Evolutionary conservation across 2,888 invertebrate genomes (phyloP).

Genomic region (Ephialtes manifestator): DNA sequence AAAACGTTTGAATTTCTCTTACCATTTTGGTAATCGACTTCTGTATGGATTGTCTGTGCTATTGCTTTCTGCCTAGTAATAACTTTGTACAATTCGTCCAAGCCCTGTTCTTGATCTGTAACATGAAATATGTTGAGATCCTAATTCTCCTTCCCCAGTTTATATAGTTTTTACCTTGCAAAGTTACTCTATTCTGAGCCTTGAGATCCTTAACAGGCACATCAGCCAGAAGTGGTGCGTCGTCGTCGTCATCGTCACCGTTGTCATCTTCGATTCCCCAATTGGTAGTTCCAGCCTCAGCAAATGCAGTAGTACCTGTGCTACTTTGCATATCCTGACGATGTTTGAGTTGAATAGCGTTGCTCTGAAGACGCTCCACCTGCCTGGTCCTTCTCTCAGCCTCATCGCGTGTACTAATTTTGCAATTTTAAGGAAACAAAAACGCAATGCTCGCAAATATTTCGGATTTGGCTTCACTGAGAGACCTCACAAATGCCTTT

Average conservation of each 20-base stretch:
- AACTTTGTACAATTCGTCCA: constrained; percentile 91
- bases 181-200: constrained; percentile 88
- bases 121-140: not conserved
- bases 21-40: constrained; percentile 94
- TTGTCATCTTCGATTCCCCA: constrained; percentile 85
- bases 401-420: constrained; percentile 88
- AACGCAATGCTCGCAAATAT: not conserved
- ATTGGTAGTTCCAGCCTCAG: constrained; percentile 86
- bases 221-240: constrained; percentile 85
- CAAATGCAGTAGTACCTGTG: constrained; percentile 81
- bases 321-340: constrained; percentile 86
- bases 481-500: too few species aligned
- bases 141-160: not conserved
- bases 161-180: constrained; percentile 86
- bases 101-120: constrained; percentile 92
- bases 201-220: constrained; percentile 87
- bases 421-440: constrained; percentile 53
- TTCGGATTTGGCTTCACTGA: too few species aligned
- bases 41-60: constrained; percentile 91
- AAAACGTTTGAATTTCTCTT: constrained; percentile 65
- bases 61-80: constrained; percentile 92
- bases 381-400: constrained; percentile 88
- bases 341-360: constrained; percentile 87
- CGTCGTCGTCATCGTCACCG: constrained; percentile 84
- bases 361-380: constrained; percentile 88